Base-by-base conservation (phyloP, 2,113 vertebrate genomes). In the Herpetotheres cachinnans region DNA sequence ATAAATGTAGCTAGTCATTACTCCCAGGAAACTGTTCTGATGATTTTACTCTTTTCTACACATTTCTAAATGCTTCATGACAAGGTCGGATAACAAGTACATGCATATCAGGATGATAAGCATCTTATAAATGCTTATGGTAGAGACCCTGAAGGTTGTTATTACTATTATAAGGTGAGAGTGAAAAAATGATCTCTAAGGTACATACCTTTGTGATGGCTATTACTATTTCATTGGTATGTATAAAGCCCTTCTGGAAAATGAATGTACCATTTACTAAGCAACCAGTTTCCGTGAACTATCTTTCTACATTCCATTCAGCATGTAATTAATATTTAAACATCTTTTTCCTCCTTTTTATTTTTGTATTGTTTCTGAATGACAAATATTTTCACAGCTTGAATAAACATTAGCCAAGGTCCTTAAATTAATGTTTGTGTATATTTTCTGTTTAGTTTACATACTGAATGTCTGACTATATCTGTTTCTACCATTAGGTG, bases 281-380 rank as follows among this genome's bases (percentile, higher is more conserved):
- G 78, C 62, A 88, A 90, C 63, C 12, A 36, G 10, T 71, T 95
- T 96, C 67, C 2, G 1, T 82, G 82, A 85, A 82, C 42, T 82
- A 70, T 46, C 56, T 92, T 40, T 91, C 74, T 67, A 44, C 47
- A 63, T 96, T 93, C 63, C 17, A 81, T 90, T 96, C 82, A 93
- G 67, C 47, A 67, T 69, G 59, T 36, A 96, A 93, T 96, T 93
- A 96, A 97, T 97, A 96, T 95, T 97, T 97, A 93, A 96, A 80
- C 7, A 55, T 62, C 42, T 89, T 91, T 92, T 90, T 29, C 36
- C 6, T 87, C 42, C 56, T 91, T 56, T 77, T 84, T 89, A 86
- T 82, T 93, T 96, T 82, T 88, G 14, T 59, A 82, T 94, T 94
- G 59, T 95, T 97, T 96, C 84, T 92, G 66, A 91, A 96, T 92